Evolutionary conservation across 2,113 vertebrate species (phyloP).

Genomic region (Sakesphorus luctuosus): DNA sequence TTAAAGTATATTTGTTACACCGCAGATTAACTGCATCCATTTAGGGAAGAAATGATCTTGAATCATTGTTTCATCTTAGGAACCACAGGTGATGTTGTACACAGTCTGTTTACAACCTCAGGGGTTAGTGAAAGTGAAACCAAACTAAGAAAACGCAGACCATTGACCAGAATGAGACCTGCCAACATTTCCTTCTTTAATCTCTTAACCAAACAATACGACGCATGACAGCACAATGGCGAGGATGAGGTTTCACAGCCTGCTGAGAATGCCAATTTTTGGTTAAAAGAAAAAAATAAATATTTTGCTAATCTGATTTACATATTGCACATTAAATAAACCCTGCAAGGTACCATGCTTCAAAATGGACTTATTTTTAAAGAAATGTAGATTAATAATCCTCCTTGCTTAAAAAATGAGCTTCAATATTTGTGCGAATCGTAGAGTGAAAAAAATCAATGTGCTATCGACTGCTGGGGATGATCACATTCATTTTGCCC

Average conservation of each 20-base stretch:
- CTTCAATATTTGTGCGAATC: slow-evolving; percentile 83
- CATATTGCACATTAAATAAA: slow-evolving; percentile 59
- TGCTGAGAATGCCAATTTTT: slow-evolving; percentile 8
- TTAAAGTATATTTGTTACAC: slow-evolving; percentile 39
- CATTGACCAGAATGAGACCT: slow-evolving; percentile 52
- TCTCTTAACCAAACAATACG: slow-evolving; percentile 52
- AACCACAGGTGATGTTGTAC: slow-evolving; percentile 71
- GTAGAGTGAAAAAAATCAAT: slow-evolving; percentile 84
- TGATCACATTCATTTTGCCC: slow-evolving; percentile 85
- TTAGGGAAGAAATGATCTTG: slow-evolving; percentile 41
- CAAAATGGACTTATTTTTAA: slow-evolving; percentile 65
- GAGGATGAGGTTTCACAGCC: slow-evolving; percentile 35
- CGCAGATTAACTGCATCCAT: slow-evolving; percentile 60
- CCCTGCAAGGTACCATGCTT: slow-evolving; percentile 30
- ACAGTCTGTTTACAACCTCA: slow-evolving; percentile 64
- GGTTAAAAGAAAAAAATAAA: not conserved
- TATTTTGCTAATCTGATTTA: slow-evolving; percentile 6
- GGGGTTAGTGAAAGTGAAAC: slow-evolving; percentile 59
- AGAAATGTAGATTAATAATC: slow-evolving; percentile 80
- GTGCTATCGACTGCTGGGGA: slow-evolving; percentile 79
- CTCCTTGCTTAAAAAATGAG: slow-evolving; percentile 80
- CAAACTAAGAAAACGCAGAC: slow-evolving; percentile 43
- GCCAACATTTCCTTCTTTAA: slow-evolving; percentile 62
- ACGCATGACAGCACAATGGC: slow-evolving; percentile 13
- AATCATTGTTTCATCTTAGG: slow-evolving; percentile 55